Percentiles rank a stretch among this genome's conserved stretches.
Conservation (phyloP, 2,888 invertebrate species). For the Hedychridium roseum region DNA sequence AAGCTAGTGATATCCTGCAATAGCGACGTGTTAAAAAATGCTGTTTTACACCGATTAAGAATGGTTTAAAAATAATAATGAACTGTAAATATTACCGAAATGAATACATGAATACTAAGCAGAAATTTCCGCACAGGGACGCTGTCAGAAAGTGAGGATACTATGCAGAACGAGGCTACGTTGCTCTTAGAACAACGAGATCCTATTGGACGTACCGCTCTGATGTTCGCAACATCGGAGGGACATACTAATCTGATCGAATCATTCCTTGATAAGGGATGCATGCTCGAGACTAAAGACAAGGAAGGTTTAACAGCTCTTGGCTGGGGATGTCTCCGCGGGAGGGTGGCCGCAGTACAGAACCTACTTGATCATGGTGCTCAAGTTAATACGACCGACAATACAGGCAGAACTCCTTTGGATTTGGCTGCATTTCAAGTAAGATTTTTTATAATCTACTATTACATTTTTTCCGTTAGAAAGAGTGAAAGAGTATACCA, state of each 20-base stretch:
- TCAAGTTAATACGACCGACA: slow-evolving; percentile 83
- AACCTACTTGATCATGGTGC: slow-evolving; percentile 84
- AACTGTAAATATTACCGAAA: too few species aligned
- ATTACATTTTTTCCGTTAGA: too few species aligned
- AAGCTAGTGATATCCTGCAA: too few species aligned
- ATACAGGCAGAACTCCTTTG: slow-evolving; percentile 88
- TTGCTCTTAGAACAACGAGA: slow-evolving; percentile 72
- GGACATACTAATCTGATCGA: slow-evolving; percentile 91
- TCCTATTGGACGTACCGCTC: slow-evolving; percentile 79
- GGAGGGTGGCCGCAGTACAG: slow-evolving; percentile 77
- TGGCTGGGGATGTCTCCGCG: slow-evolving; percentile 91
- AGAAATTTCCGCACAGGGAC: slow-evolving; percentile 28
- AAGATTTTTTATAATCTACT: too few species aligned
- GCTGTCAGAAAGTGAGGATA: slow-evolving; percentile 41
- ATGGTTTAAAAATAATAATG: too few species aligned
- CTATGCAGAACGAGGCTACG: slow-evolving; percentile 48
- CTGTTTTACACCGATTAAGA: too few species aligned
- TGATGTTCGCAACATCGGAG: slow-evolving; percentile 91
- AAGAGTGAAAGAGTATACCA: too few species aligned
- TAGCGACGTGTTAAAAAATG: too few species aligned
- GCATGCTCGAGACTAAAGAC: slow-evolving; percentile 80
- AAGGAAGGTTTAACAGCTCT: slow-evolving; percentile 88
- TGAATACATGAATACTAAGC: too few species aligned
- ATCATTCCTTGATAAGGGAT: slow-evolving; percentile 84
- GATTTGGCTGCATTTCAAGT: slow-evolving; percentile 84